Evolutionary conservation across 2,797 vertebrate genomes (phyloP).

Genomic region (Psittacula derbiana): DNA sequence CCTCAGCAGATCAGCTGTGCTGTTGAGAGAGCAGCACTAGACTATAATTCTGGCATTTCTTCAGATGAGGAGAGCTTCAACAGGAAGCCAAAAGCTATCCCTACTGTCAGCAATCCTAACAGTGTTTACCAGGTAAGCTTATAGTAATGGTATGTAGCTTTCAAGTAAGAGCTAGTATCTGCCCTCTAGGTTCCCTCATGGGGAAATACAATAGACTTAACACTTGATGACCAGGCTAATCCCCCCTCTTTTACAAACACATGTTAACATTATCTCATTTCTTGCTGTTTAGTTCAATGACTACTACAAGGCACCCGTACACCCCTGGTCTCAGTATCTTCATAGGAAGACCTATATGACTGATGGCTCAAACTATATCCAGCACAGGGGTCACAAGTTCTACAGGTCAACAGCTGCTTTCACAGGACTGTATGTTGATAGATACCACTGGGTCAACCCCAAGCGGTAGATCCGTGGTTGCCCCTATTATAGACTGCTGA

Average conservation of each 20-base stretch:
- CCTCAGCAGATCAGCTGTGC: conserved; percentile 85
- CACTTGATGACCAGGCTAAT: accelerated
- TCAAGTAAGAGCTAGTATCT: not conserved
- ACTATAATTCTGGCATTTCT: conserved; percentile 78
- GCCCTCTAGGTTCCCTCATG: not conserved
- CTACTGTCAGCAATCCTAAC: conserved; percentile 94
- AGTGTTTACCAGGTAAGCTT: conserved; percentile 89
- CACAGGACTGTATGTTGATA: conserved; percentile 81
- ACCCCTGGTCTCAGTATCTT: conserved; percentile 80
- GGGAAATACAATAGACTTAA: accelerated
- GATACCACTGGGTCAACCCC: conserved; percentile 94
- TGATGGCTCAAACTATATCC: conserved; percentile 69
- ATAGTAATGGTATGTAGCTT: not conserved
- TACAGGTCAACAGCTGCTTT: conserved; percentile 73
- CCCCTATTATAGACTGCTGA: not conserved
- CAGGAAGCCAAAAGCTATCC: conserved; percentile 83
- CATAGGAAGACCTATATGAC: conserved; percentile 74
- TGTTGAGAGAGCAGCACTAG: conserved; percentile 83
- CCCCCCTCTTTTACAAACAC: accelerated
- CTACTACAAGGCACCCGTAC: conserved; percentile 68
- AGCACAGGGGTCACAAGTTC: conserved; percentile 76
- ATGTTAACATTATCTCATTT: accelerated
- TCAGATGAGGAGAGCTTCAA: conserved; percentile 84
- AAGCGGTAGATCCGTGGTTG: conserved; percentile 56
- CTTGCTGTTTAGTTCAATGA: conserved; percentile 12